Evolutionary conservation across 1,140 invertebrate genomes (phyloP).

Genomic region (Trigoniulus corallinus): DNA sequence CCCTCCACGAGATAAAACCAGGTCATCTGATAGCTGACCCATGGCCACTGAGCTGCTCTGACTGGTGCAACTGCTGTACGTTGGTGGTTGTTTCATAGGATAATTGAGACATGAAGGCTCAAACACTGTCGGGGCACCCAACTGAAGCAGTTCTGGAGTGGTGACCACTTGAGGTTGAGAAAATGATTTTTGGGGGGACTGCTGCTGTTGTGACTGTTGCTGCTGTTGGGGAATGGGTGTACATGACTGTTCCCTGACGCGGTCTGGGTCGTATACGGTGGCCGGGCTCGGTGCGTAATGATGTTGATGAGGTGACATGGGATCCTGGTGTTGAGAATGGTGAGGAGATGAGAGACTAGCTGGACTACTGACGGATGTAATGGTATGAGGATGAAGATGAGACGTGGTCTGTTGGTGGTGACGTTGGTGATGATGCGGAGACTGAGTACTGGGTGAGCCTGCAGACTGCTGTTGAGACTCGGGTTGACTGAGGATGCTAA

Average conservation of each 20-base stretch:
- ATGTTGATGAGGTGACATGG: slow-evolving; percentile 7
- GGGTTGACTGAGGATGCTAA: slow-evolving; percentile 11
- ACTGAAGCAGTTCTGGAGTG: neutral
- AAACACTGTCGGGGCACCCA: neutral
- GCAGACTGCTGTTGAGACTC: slow-evolving; percentile 6
- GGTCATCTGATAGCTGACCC: slow-evolving; percentile 22
- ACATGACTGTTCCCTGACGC: neutral
- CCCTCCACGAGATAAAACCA: slow-evolving; percentile 23
- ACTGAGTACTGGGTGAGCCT: slow-evolving; percentile 5
- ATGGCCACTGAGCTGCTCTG: neutral
- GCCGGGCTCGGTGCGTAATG: slow-evolving; percentile 1
- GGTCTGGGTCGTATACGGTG: neutral
- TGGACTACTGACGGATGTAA: too few relatives aligned
- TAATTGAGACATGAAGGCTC: slow-evolving; percentile 7
- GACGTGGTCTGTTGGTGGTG: slow-evolving; percentile 6
- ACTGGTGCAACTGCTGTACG: slow-evolving; percentile 21
- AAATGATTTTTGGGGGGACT: neutral
- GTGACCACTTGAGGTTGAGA: neutral
- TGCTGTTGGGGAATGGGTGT: neutral
- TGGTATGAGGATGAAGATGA: too few relatives aligned
- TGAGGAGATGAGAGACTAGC: too few relatives aligned
- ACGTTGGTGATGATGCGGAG: slow-evolving; percentile 7
- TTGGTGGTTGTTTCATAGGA: slow-evolving; percentile 24
- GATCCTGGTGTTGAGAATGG: slow-evolving; percentile 5
- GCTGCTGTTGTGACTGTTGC: neutral